Base-by-base conservation (phyloP, 92 coral and sea anemone species). In the Desmophyllum pertusum region DNA sequence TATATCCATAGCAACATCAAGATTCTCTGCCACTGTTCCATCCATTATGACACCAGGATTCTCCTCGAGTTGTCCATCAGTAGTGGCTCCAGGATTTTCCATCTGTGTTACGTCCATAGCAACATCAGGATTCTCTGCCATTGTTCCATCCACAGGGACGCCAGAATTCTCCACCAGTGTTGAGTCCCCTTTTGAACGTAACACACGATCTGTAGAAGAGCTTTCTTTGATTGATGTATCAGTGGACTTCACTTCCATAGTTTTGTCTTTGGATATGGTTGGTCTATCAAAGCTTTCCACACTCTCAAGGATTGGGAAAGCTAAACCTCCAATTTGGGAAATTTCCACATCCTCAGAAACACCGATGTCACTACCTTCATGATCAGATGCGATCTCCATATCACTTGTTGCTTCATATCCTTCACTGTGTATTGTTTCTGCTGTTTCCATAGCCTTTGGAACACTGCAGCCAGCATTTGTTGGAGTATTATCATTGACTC, bases 361-460 rank as follows among this genome's bases (percentile, higher is more conserved):
- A 80, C 29, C 76, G 5, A 36, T 35, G 39, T 23, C 48, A 70
- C 76, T 69, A 17, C 43, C 50, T 43, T 80, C 84, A 7, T 51
- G 30, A 27, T 69, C 76, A 48, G 76, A 68, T 50, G 35, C 84
- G 39, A 80, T 37, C 0, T 70, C 84, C 77, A 67, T 37, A 21
- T 80, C 84, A 23, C 27, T 37, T 48, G 59, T 14, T 15, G 59
- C 37, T 37, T 37, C 76, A 13, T 46, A 18, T 4, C 13, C 46
- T 46, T 37, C 51, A 29, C 10, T 9, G 27, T 53, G 3, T 25
- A 14, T 37, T 10, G 27, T 36, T 35, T 48, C 29, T 14, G 33
- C 43, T 27, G 43, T 14, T 15, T 36, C 65, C 64, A 23, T 6
- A 18, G 50, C 14, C 10, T 68, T 50, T 38, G 83, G 23, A 45